Percentiles rank a stretch among this genome's conserved stretches.
Conservation (phyloP, 2,888 invertebrate genomes). For the Amphimallon solstitiale region DNA sequence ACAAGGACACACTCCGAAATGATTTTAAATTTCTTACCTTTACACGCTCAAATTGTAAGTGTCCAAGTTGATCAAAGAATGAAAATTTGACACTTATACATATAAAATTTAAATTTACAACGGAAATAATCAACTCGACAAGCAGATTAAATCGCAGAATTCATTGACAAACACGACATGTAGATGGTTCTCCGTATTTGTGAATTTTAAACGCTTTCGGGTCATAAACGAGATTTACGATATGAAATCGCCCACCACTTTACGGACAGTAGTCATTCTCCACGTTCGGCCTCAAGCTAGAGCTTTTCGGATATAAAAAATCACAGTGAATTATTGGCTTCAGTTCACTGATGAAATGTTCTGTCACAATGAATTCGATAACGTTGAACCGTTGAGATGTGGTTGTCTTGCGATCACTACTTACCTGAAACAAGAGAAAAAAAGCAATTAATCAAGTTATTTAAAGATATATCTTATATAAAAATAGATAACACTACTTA, state of each 20-base stretch:
- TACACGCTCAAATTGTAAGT: too few relatives aligned
- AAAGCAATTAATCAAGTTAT: neutral
- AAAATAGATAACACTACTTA: too few relatives aligned
- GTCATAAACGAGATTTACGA: constrained; percentile 15
- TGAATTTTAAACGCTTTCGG: constrained; percentile 14
- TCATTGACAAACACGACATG: too few relatives aligned
- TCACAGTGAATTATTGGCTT: neutral
- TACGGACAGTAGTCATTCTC: neutral
- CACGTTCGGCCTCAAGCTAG: neutral
- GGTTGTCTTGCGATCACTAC: neutral
- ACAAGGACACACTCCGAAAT: too few relatives aligned
- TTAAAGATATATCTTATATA: too few relatives aligned
- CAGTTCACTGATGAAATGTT: neutral
- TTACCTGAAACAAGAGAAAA: constrained; percentile 35
- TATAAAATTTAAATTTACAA: too few relatives aligned
- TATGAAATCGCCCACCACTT: constrained; percentile 1
- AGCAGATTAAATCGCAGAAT: too few relatives aligned
- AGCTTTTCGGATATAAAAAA: neutral
- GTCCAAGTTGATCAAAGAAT: too few relatives aligned
- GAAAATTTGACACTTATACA: too few relatives aligned
- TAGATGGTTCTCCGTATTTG: neutral
- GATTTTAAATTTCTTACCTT: too few relatives aligned
- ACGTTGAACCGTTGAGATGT: neutral
- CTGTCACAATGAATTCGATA: neutral
- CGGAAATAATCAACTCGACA: too few relatives aligned